Evolutionary conservation across 1,140 invertebrate species (phyloP).

Genomic region (Orussus abietinus): DNA sequence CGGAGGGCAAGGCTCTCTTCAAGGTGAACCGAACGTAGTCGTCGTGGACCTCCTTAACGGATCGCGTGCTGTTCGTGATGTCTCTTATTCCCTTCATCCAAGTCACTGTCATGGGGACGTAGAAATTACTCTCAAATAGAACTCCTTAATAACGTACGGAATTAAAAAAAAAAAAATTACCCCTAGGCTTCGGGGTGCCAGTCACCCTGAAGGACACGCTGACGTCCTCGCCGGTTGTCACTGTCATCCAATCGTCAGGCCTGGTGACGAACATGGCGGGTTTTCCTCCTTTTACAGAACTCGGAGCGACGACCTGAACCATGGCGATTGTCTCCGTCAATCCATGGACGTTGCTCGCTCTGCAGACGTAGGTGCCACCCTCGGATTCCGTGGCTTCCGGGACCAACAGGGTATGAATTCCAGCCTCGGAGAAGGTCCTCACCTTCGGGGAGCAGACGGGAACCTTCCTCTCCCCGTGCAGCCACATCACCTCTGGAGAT

Average conservation of each 20-base stretch:
- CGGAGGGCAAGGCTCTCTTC: constrained; percentile 76
- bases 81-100: constrained; percentile 84
- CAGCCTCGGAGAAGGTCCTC: constrained; percentile 69
- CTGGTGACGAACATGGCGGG: constrained; percentile 74
- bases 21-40: constrained; percentile 84
- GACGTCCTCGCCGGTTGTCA: constrained; percentile 74
- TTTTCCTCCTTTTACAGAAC: constrained; percentile 61
- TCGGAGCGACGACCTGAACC: constrained; percentile 63
- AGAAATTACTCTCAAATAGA: constrained; percentile 8
- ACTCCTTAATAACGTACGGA: constrained; percentile 6
- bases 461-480: constrained; percentile 60
- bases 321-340: constrained; percentile 69
- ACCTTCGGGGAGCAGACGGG: constrained; percentile 57
- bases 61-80: constrained; percentile 71
- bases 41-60: constrained; percentile 76
- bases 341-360: constrained; percentile 74
- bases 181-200: constrained; percentile 78
- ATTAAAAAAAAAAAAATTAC: constrained; percentile 47
- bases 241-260: constrained; percentile 66
- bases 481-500: constrained; percentile 68
- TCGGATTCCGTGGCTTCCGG: constrained; percentile 76
- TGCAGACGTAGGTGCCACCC: constrained; percentile 82
- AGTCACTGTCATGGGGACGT: constrained; percentile 58
- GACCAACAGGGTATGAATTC: constrained; percentile 82
- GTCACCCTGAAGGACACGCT: constrained; percentile 73